phyloP scores from a whole-genome alignment of 2,113 vertebrate species.

The Fulica atra region DNA sequence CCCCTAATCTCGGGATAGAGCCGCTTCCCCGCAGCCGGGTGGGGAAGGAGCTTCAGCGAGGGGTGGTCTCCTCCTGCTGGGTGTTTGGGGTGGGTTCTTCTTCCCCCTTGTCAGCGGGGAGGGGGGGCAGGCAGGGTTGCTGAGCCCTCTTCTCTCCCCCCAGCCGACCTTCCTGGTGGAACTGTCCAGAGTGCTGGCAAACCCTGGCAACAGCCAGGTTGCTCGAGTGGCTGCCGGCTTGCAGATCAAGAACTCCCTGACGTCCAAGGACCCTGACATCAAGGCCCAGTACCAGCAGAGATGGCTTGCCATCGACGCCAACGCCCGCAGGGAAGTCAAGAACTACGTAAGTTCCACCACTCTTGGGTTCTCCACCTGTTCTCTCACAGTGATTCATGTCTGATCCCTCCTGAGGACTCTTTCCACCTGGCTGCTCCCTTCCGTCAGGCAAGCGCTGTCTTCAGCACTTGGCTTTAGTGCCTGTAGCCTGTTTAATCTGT shows the following conservation, averaged over 20 bases:
- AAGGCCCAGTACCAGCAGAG: slow-evolving; percentile 95
- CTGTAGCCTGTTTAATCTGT: fast-evolving
- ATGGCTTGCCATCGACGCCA: slow-evolving; percentile 95
- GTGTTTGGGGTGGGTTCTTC: too few species aligned
- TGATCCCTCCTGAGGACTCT: neutral
- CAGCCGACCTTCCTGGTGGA: slow-evolving; percentile 98
- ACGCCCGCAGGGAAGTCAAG: slow-evolving; percentile 93
- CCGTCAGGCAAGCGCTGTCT: fast-evolving
- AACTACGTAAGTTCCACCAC: slow-evolving; percentile 84
- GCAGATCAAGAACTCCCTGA: slow-evolving; percentile 98
- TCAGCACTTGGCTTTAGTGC: neutral
- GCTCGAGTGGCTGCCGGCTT: slow-evolving; percentile 94
- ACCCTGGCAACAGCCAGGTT: slow-evolving; percentile 97
- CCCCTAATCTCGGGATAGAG: neutral
- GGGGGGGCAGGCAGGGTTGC: neutral
- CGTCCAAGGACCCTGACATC: slow-evolving; percentile 95
- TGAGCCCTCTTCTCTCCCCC: neutral
- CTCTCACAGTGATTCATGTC: fast-evolving
- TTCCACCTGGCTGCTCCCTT: neutral
- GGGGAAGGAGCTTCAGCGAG: neutral
- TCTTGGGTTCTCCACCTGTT: neutral
- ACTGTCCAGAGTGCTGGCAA: slow-evolving; percentile 95
- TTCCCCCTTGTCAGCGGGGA: fast-evolving
- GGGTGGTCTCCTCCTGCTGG: fast-evolving
- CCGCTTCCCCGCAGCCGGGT: neutral